Base-by-base conservation (phyloP, 2,797 vertebrate genomes). In the Neopelma chrysocephalum region DNA sequence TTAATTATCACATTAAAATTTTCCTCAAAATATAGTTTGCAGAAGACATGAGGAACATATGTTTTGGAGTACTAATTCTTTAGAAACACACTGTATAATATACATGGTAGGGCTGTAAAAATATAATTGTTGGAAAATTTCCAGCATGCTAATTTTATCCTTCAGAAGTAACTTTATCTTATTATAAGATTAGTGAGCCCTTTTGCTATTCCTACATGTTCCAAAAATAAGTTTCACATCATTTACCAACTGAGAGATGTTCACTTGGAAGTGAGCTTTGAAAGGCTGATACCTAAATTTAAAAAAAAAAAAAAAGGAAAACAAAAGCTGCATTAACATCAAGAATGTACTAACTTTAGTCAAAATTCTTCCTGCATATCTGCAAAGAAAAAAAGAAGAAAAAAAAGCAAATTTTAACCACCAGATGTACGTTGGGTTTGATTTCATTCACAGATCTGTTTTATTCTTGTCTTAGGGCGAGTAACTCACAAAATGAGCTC, bases 91-190 rank as follows among this genome's bases (percentile, higher is more conserved):
- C 18, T 78, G 43, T 26, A 54, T 26, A 83, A 56, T 53, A 31
- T 27, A 68, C 8, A 27, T 23, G 25, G 17, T n/a, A 76, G 48
- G 25, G 11, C 47, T 87, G 31, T 89, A 91, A 93, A 91, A 93
- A 80, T 34, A 57, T 72, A 90, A 82, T 94, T 71, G 62, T 48
- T 94, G 93, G 82, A 87, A 78, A 84, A 58, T 32, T 82, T 92
- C 62, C 85, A 87, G 56, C 47, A 34, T 68, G 68, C 48, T 94
- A 96, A 94, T 93, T 94, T 94, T 96, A 93, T 88, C 92, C 89
- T 78, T 92, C 75, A 83, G 90, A 89, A 90, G 95, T 96, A 97
- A 96, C 96, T 94, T 94, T 93, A 96, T 95, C 95, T 93, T 68
- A 62, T 92, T 78, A 91, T 90, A 86, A 96, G 93, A 89, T 87